Evolutionary conservation across 2,113 vertebrate species (phyloP).

Genomic region (Agapornis roseicollis): DNA sequence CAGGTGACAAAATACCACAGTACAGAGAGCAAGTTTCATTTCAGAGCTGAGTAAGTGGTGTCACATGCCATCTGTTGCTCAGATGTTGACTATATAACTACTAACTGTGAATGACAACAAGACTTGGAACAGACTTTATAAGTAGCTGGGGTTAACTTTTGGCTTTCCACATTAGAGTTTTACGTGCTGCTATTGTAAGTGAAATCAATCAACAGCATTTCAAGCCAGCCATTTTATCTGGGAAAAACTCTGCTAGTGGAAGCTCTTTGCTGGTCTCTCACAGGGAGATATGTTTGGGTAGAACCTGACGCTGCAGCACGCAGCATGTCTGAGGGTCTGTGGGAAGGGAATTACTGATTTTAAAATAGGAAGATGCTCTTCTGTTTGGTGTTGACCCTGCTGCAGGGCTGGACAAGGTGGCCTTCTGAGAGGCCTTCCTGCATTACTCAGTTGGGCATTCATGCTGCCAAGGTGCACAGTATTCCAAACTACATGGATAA

Average conservation of each 20-base stretch:
- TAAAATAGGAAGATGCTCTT: neutral
- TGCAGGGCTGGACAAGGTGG: neutral
- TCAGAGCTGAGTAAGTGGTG: neutral
- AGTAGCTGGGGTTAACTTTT: neutral
- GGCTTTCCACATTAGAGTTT: neutral
- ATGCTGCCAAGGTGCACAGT: neutral
- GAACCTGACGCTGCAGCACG: fast-evolving
- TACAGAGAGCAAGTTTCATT: neutral
- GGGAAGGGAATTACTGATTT: neutral
- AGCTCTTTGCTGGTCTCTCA: neutral
- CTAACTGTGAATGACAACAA: neutral
- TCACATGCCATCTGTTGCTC: neutral
- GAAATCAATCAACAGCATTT: neutral
- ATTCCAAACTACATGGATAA: neutral
- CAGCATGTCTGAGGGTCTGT: neutral
- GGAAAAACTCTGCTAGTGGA: neutral
- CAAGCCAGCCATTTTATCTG: neutral
- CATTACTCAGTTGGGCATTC: neutral
- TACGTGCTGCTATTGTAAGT: neutral
- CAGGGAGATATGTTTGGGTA: neutral
- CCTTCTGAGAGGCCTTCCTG: neutral
- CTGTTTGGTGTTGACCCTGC: neutral
- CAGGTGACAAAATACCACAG: neutral
- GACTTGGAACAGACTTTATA: neutral
- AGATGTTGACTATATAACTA: neutral